Evolutionary conservation across 1,140 invertebrate genomes (phyloP).

Genomic region (Tetranychus urticae): DNA sequence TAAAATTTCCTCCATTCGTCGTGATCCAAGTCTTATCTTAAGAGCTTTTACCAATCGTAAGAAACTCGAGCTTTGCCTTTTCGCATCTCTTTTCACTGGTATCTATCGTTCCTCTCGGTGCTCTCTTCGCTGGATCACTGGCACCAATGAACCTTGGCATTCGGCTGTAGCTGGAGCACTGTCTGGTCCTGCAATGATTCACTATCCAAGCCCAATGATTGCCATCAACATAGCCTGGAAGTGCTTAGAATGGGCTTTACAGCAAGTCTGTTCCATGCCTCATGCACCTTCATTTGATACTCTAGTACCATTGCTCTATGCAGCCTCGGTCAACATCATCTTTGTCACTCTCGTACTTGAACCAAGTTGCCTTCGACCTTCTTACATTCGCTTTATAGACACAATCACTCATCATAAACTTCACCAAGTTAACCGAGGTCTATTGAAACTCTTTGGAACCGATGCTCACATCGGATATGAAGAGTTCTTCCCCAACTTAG

Average conservation of each 20-base stretch:
- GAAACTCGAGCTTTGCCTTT: neutral
- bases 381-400: constrained; percentile 57
- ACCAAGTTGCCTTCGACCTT: constrained; percentile 44
- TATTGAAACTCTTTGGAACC: constrained; percentile 13
- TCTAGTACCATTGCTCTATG: constrained; percentile 34
- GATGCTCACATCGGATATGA: constrained; percentile 12
- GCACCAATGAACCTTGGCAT: constrained; percentile 2
- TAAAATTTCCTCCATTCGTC: neutral
- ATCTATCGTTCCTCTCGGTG: constrained; percentile 5
- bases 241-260: constrained; percentile 7
- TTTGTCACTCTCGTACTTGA: constrained; percentile 51
- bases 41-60: neutral
- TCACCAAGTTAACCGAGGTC: constrained; percentile 9
- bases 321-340: constrained; percentile 45
- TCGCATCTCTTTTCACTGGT: constrained; percentile 2
- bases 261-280: constrained; percentile 3
- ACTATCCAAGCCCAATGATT: constrained; percentile 9
- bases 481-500: constrained; percentile 12
- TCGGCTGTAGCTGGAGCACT: constrained; percentile 9
- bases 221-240: constrained; percentile 12
- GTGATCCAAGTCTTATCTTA: neutral
- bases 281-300: constrained; percentile 25
- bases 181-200: constrained; percentile 9
- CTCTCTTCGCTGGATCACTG: constrained; percentile 6
- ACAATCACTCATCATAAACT: constrained; percentile 42